A percentile compares a stretch with the other conserved stretches of the same genome.
phyloP scores from a whole-genome alignment of 1,140 invertebrate species.

The Drosophila bipectinata region DNA sequence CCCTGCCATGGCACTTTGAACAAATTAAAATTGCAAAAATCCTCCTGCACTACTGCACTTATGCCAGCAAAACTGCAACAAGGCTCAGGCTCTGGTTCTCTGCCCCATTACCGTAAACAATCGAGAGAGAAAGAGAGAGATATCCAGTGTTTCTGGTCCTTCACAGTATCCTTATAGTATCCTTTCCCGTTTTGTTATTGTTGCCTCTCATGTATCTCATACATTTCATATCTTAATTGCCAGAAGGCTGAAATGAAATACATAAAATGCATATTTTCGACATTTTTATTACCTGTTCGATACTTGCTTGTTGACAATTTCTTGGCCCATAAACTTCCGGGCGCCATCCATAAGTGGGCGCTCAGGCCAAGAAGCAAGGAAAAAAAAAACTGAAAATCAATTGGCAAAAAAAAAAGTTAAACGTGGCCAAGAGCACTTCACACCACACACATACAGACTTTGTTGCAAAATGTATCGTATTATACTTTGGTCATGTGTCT shows the following conservation, averaged over 20 bases:
- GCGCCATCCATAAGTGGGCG: constrained; percentile 36
- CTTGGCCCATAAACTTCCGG: constrained; percentile 43
- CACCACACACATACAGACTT: neutral
- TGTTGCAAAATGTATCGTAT: neutral
- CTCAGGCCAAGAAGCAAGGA: neutral
- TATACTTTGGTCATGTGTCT: neutral
- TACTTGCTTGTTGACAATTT: constrained; percentile 45
- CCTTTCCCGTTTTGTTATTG: neutral
- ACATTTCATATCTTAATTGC: constrained; percentile 61
- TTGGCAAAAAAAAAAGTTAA: constrained; percentile 43
- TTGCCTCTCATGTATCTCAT: constrained; percentile 26
- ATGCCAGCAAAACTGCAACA: constrained; percentile 27
- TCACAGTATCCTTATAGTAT: neutral
- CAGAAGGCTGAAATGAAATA: constrained; percentile 49
- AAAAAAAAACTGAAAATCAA: constrained; percentile 28
- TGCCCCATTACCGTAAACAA: constrained; percentile 67
- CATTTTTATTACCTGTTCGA: constrained; percentile 52
- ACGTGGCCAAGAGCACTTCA: constrained; percentile 36
- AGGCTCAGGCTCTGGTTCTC: neutral
- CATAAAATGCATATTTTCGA: constrained; percentile 53
- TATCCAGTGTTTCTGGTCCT: constrained; percentile 12
- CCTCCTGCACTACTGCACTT: constrained; percentile 63
- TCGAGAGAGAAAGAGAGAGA: constrained; percentile 8
- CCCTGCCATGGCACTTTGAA: constrained; percentile 58
- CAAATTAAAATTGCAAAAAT: constrained; percentile 79